Percentiles rank a stretch among this genome's conserved stretches.
These are phyloP conservation scores for Theretra japonica DNA, from an alignment of 2,888 invertebrate genomes.

Conservation along the genomic window DNA sequence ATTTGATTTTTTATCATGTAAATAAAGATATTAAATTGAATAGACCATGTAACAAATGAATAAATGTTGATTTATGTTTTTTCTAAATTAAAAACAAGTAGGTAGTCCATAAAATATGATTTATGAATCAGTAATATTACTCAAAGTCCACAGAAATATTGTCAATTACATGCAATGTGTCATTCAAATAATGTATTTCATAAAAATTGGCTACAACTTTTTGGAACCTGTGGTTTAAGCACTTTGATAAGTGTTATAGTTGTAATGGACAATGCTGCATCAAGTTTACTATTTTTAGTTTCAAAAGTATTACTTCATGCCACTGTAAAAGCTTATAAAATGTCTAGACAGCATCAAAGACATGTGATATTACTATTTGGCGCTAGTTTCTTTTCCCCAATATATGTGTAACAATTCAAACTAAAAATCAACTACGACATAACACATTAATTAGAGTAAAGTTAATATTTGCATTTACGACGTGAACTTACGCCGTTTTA, in stretches of 20 bases:
- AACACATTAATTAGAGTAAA: not conserved
- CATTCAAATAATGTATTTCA: not conserved
- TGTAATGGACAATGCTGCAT: not conserved
- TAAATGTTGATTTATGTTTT: constrained; percentile 15
- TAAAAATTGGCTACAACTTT: not conserved
- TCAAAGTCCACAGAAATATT: not conserved
- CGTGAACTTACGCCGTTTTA: too few relatives aligned
- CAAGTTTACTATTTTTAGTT: too few relatives aligned
- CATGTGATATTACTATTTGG: not conserved
- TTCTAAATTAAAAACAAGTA: constrained; percentile 4
- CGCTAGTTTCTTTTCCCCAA: not conserved
- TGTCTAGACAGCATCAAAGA: not conserved
- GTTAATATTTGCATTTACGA: not conserved
- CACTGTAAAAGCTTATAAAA: not conserved
- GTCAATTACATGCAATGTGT: not conserved
- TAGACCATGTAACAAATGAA: not conserved
- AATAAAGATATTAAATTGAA: constrained; percentile 18
- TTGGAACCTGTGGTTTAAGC: too few relatives aligned
- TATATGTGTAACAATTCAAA: not conserved
- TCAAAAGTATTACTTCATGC: too few relatives aligned
- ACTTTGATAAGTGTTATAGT: not conserved
- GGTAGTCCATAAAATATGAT: not conserved
- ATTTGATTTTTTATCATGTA: constrained; percentile 31
- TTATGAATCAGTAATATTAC: constrained; percentile 5
- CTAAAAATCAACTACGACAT: not conserved